Conservation (phyloP, 2,797 vertebrate species). For the Fundulus diaphanus region DNA sequence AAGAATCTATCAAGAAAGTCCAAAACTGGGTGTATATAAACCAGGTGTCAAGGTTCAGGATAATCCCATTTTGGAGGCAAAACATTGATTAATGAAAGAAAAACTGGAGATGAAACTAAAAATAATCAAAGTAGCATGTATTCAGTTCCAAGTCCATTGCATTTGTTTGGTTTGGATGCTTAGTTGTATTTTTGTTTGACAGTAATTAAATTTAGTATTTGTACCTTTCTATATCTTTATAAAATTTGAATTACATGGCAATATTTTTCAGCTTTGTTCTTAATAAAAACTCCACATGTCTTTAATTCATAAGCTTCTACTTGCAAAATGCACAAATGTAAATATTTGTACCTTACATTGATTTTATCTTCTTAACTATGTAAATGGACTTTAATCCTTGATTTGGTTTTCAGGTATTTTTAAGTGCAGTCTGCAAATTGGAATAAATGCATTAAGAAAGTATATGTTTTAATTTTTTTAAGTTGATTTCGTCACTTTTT, state of each 20-base stretch:
- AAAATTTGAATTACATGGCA: not conserved
- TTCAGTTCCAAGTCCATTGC: not conserved
- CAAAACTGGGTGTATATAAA: not conserved
- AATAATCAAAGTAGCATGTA: not conserved
- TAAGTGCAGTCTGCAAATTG: slow-evolving; percentile 4
- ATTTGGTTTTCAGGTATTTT: not conserved
- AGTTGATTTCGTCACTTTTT: not conserved
- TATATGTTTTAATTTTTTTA: not conserved
- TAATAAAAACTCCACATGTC: slow-evolving; percentile 1
- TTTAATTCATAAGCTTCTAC: not conserved
- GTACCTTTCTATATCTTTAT: too few relatives aligned
- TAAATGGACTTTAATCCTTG: not conserved
- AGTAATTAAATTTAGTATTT: not conserved
- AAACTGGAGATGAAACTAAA: not conserved
- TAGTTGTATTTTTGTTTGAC: not conserved
- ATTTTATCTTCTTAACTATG: not conserved
- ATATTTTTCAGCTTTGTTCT: not conserved
- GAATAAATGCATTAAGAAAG: slow-evolving; percentile 13
- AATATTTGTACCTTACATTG: not conserved
- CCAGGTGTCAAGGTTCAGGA: not conserved
- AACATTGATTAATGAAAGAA: not conserved
- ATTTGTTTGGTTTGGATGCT: not conserved
- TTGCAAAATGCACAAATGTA: not conserved
- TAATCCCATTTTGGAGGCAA: too few relatives aligned
- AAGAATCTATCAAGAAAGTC: not conserved